phyloP scores from a whole-genome alignment of 2,888 invertebrate genomes.

The Epinotia brunnichana region DNA sequence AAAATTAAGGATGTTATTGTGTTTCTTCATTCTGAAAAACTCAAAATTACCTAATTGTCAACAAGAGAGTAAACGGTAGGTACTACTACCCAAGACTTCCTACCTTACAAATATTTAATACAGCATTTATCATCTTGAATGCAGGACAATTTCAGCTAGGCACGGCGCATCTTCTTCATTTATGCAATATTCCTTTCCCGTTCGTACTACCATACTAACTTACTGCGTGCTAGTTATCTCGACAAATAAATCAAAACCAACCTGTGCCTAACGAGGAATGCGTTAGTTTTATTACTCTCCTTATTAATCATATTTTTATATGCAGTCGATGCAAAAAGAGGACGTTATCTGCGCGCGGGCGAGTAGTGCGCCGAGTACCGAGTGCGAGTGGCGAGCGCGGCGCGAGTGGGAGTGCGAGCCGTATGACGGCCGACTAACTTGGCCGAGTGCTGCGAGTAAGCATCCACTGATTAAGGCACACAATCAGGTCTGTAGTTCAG shows the following conservation, averaged over 20 bases:
- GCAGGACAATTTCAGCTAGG: conserved; percentile 3
- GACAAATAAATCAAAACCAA: conserved; percentile 42
- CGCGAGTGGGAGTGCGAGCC: conserved; percentile 26
- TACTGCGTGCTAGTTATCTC: conserved; percentile 41
- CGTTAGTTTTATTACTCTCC: conserved; percentile 41
- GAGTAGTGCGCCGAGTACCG: conserved; percentile 11
- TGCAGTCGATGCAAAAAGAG: conserved; percentile 41
- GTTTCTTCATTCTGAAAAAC: neutral
- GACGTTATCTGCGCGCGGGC: conserved; percentile 25
- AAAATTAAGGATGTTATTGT: neutral
- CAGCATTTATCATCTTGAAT: neutral
- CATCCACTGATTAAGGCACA: conserved; percentile 78
- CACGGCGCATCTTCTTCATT: conserved; percentile 15
- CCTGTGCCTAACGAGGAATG: conserved; percentile 44
- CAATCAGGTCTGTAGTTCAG: conserved; percentile 83
- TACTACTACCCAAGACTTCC: neutral
- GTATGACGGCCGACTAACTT: conserved; percentile 28
- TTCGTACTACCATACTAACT: conserved; percentile 25
- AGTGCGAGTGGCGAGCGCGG: conserved; percentile 24
- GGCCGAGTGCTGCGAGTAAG: conserved; percentile 54
- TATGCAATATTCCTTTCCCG: conserved; percentile 15
- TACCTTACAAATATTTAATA: neutral
- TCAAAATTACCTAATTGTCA: neutral
- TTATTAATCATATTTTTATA: conserved; percentile 44
- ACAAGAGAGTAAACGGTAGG: neutral